These are phyloP conservation scores for Chiridota heheva DNA, from an alignment of 35 echinoderm and acorn worm species.

Conservation along the genomic window DNA sequence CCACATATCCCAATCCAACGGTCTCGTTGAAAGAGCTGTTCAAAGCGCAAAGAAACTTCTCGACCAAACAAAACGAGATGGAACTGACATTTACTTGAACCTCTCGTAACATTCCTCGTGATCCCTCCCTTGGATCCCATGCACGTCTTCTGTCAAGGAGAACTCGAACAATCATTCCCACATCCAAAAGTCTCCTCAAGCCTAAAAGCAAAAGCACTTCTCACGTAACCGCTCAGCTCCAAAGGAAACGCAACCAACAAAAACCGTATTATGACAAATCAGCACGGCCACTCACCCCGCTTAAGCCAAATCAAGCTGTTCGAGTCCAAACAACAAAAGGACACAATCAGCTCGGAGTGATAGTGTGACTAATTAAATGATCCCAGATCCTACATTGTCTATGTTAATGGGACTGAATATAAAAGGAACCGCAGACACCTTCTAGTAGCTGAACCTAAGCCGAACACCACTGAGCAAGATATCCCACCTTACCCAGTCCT, in stretches of 20 bases:
- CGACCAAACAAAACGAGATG: conserved; percentile 50
- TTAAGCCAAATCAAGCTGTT: conserved; percentile 47
- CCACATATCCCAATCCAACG: conserved; percentile 56
- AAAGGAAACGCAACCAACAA: background rate
- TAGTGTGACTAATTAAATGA: background rate
- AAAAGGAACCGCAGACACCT: conserved; percentile 17
- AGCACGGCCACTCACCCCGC: conserved; percentile 16
- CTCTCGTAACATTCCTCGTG: conserved; percentile 34
- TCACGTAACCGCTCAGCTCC: background rate
- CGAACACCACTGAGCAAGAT: too few species aligned
- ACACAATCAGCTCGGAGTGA: conserved; percentile 38
- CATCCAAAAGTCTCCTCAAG: conserved; percentile 30
- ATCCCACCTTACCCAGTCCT: too few species aligned
- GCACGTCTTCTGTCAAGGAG: conserved; percentile 41
- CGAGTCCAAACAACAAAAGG: conserved; percentile 48
- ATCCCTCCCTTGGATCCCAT: conserved; percentile 39
- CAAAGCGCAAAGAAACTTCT: conserved; percentile 55
- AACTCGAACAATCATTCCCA: conserved; percentile 38
- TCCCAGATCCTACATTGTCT: conserved; percentile 40
- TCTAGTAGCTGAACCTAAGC: conserved; percentile 30
- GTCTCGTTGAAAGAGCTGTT: conserved; percentile 43
- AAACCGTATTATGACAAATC: conserved; percentile 50
- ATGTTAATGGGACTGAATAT: conserved; percentile 1
- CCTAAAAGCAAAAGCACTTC: conserved; percentile 2
- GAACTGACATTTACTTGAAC: conserved; percentile 36